Conservation (phyloP, 2,888 invertebrate species). For the Yponomeuta sedellus region DNA sequence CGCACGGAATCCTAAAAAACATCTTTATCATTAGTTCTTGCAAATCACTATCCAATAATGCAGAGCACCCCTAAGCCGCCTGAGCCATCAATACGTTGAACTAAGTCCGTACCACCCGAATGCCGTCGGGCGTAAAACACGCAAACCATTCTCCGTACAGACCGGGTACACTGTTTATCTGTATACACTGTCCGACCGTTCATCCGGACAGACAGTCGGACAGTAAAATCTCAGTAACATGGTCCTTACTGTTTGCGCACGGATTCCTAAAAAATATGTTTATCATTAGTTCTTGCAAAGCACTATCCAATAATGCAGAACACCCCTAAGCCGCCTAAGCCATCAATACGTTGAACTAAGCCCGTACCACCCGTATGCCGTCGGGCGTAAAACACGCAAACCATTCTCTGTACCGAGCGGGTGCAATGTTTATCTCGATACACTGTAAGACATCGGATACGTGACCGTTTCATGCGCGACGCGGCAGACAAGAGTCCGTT, state of each 20-base stretch:
- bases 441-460: conserved; percentile 13
- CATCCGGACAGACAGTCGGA: too few species aligned
- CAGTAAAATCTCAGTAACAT: too few species aligned
- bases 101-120: background rate
- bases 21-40: too few species aligned
- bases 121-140: background rate
- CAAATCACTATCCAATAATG: background rate
- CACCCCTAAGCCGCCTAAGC: background rate
- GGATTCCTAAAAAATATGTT: too few species aligned
- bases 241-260: too few species aligned
- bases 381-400: background rate
- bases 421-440: conserved; percentile 15
- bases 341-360: background rate
- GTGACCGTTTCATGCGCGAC: conserved; percentile 10
- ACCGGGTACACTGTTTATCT: conserved; percentile 9
- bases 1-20: too few species aligned
- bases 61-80: background rate
- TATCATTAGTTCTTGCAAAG: too few species aligned
- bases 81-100: background rate
- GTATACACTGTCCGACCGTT: conserved; percentile 12
- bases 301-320: background rate
- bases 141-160: background rate
- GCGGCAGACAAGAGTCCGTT: conserved; percentile 13
- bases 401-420: background rate
- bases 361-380: background rate